phyloP scores from a whole-genome alignment of 2,797 vertebrate species.

The Xerus rutilus region DNA sequence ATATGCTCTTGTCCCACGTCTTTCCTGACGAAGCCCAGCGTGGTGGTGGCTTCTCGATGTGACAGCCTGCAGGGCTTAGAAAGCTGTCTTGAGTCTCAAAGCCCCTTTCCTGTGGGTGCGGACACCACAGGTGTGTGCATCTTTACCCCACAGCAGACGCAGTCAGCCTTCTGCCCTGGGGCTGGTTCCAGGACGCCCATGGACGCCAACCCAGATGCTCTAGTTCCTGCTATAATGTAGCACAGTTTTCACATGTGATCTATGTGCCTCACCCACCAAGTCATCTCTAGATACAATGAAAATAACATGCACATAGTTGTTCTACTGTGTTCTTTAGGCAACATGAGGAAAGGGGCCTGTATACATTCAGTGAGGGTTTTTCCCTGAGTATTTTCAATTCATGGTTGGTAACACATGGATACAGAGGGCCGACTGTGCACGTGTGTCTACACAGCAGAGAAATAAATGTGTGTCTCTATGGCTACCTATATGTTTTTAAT shows the following conservation, averaged over 20 bases:
- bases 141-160: neutral
- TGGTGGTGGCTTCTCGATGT: neutral
- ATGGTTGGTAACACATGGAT: neutral
- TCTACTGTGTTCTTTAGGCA: neutral
- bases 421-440: neutral
- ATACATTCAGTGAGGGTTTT: neutral
- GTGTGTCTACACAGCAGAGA: neutral
- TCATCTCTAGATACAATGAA: neutral
- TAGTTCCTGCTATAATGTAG: neutral
- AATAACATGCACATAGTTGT: neutral
- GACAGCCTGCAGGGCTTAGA: neutral
- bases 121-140: neutral
- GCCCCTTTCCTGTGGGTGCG: neutral
- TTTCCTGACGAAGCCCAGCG: neutral
- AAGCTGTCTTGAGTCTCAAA: slow-evolving; percentile 10
- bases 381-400: neutral
- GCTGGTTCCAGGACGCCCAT: neutral
- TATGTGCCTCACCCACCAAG: no score
- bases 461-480: neutral
- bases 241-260: no score
- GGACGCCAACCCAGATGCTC: neutral
- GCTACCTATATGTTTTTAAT: neutral
- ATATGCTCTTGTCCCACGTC: neutral
- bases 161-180: neutral
- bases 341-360: no score